Evolutionary conservation across 2,888 invertebrate species (phyloP), one percentile per base, ranked within the genome.

Genomic region (Rhagophthalmus giganteus): DNA sequence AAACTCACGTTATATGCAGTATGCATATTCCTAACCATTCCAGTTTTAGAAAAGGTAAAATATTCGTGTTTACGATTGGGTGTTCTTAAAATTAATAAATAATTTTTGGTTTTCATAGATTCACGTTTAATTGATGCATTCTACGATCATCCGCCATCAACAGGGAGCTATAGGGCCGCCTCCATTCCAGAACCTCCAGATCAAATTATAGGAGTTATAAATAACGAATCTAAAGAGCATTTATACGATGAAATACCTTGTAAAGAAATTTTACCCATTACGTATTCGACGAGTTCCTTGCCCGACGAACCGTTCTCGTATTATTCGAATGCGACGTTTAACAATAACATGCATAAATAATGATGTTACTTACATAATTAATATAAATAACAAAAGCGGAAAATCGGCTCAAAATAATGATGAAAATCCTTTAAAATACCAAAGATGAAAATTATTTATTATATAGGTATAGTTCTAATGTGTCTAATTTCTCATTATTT

Each of bases 181-280:
- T 66, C 70, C 2, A 55, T 65, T 13, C 66, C 70, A 61, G 78
- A 68, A 70, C 79, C 70, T 2, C 57, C 64, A 26, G 65, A 51
- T 11, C n/a, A 25, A 4, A 9, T n/a, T 25, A 40, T 20, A 9
- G 33, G 38, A 9, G 13, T 24, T 11, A 9, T 13, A 4, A 11
- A 16, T 8, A 20, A 13, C 11, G 33, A 25, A 24, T 11, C 15
- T 1, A 53, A 53, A 31, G 53, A 53, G 16, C 85, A 85, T 35
- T 71, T 86, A 13, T 86, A 86, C 63, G 86, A 85, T 52, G 85
- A 86, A 73, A 86, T 86, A 52, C 85, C 85, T 3, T 60, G 60
- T 32, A 57, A 57, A 11, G 44, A 48, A 31, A 40, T 46, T 1
- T 15, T 46, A 10, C 32, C 15, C 7, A 12, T 34, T n/a, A 12